Evolutionary conservation across 2,888 invertebrate species (phyloP).

Genomic region (Acanthosepion pharaonis): DNA sequence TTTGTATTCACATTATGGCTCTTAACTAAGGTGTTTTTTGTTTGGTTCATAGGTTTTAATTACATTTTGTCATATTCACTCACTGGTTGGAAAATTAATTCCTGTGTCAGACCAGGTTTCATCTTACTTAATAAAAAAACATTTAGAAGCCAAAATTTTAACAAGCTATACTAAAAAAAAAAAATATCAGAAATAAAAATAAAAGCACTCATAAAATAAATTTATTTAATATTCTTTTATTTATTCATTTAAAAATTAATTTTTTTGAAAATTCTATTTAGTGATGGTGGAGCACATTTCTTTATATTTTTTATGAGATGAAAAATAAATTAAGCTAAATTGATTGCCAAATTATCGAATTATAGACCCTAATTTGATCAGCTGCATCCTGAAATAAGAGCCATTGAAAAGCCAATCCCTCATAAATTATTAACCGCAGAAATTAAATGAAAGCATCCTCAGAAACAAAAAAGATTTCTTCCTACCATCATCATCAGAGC

Average conservation of each 20-base stretch:
- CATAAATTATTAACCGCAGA: background rate
- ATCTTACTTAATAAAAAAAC: background rate
- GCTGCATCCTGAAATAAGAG: background rate
- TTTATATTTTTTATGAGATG: background rate
- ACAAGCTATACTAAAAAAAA: background rate
- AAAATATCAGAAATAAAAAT: background rate
- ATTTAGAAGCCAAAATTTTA: background rate
- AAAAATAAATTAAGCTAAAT: conserved; percentile 17
- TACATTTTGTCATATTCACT: background rate
- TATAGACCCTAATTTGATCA: background rate
- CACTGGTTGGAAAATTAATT: background rate
- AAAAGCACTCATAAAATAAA: background rate
- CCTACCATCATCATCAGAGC: background rate
- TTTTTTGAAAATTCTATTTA: background rate
- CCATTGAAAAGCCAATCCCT: background rate
- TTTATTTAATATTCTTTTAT: background rate
- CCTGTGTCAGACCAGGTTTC: background rate
- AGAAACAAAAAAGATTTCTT: background rate
- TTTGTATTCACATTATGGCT: background rate
- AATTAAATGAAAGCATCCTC: background rate
- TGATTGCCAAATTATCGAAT: conserved; percentile 17
- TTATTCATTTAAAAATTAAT: background rate
- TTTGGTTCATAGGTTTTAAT: background rate
- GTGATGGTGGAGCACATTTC: background rate
- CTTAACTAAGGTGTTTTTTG: background rate